phyloP scores from a whole-genome alignment of 2,797 vertebrate genomes.

The Sebastes goodei region DNA sequence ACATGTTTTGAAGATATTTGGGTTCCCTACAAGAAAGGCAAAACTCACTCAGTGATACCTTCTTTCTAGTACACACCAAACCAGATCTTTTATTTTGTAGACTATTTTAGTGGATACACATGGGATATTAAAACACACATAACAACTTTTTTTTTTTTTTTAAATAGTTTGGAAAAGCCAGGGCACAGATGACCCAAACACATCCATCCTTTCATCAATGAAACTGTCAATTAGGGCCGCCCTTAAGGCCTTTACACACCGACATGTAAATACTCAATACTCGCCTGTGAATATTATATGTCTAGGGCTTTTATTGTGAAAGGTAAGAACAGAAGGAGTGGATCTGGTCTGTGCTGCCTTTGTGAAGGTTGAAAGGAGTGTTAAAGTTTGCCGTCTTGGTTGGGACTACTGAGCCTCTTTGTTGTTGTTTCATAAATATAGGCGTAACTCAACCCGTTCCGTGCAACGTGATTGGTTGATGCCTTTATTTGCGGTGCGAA shows the following conservation, averaged over 20 bases:
- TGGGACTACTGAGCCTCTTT: no score
- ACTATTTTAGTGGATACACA: background rate
- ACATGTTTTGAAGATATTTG: slow-evolving; percentile 15
- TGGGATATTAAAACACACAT: background rate
- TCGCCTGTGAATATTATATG: background rate
- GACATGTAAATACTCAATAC: fast-evolving
- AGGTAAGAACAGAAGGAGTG: background rate
- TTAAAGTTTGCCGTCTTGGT: no score
- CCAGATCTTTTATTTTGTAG: background rate
- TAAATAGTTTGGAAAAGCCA: background rate
- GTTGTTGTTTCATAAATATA: no score
- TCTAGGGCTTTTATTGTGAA: background rate
- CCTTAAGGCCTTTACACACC: background rate
- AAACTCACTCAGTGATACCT: background rate
- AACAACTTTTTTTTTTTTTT: background rate
- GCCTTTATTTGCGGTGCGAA: no score
- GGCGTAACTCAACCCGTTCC: no score
- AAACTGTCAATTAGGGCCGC: background rate
- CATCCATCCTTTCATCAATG: background rate
- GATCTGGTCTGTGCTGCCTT: no score
- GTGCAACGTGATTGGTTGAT: no score
- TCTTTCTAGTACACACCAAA: background rate
- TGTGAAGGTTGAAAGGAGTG: no score
- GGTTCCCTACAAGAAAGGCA: background rate
- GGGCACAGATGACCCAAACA: background rate